Evolutionary conservation across 2,113 vertebrate genomes (phyloP).

Genomic region (Muscicapa adusta): DNA sequence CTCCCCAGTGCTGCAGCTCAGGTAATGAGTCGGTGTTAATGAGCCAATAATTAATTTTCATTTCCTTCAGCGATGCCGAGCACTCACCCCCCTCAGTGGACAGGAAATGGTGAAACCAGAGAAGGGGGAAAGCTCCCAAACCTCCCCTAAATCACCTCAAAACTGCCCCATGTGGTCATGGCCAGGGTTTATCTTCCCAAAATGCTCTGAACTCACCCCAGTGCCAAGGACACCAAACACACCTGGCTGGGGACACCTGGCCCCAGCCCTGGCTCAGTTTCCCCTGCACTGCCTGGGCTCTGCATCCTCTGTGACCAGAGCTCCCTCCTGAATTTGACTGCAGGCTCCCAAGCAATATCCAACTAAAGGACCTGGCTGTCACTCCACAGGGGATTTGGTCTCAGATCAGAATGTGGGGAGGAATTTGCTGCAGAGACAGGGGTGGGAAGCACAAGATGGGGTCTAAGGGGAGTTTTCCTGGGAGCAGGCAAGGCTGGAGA

Average conservation of each 20-base stretch:
- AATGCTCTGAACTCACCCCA: accelerated
- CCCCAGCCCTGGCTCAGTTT: background rate
- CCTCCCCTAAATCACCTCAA: background rate
- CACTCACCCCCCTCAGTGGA: accelerated
- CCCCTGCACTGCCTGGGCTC: too few relatives aligned
- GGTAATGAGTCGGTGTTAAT: background rate
- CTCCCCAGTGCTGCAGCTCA: background rate
- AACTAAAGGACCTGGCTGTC: accelerated
- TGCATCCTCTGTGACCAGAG: background rate
- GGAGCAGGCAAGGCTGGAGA: background rate
- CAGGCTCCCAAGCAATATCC: background rate
- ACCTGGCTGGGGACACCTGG: background rate
- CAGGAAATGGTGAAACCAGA: background rate
- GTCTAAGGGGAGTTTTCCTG: background rate
- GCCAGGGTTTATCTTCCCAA: background rate
- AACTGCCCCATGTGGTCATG: background rate
- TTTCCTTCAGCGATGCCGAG: background rate
- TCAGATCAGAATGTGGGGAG: background rate
- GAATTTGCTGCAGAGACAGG: background rate
- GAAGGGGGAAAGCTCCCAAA: background rate
- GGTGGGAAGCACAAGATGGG: background rate
- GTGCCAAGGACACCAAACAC: background rate
- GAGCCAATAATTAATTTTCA: background rate
- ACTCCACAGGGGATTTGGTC: accelerated
- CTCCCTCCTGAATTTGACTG: background rate